Conservation (phyloP, 2,888 invertebrate genomes). For the Platycheirus rosarum region DNA sequence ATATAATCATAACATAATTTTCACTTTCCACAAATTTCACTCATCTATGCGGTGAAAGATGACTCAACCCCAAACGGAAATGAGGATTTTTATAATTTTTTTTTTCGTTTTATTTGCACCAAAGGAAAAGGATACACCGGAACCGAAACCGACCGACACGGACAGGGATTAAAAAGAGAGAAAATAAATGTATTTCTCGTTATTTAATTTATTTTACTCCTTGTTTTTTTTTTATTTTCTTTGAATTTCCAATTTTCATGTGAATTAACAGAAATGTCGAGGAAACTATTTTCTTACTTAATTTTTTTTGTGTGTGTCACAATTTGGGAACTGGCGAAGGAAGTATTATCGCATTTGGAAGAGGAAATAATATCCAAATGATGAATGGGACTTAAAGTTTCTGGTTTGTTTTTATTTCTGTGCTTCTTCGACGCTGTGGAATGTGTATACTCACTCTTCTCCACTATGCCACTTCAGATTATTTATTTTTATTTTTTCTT, state of each 20-base stretch:
- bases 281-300: constrained; percentile 30
- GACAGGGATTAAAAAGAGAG: not conserved
- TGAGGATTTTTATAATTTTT: constrained; percentile 1
- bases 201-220: constrained; percentile 1
- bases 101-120: constrained; percentile 19
- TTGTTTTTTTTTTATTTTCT: not conserved
- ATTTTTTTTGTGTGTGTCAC: constrained; percentile 3
- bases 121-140: constrained; percentile 39
- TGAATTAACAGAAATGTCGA: constrained; percentile 55
- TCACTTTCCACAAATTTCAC: constrained; percentile 58
- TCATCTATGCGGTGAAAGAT: constrained; percentile 25
- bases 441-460: not conserved
- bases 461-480: constrained; percentile 31
- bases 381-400: constrained; percentile 33
- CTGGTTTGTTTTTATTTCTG: too few relatives aligned
- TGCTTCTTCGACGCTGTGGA: not conserved
- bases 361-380: constrained; percentile 47
- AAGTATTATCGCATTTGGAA: constrained; percentile 48
- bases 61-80: constrained; percentile 13
- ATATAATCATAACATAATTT: constrained; percentile 64
- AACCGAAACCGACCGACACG: constrained; percentile 32
- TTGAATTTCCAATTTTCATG: constrained; percentile 53
- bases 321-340: constrained; percentile 11
- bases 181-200: constrained; percentile 17
- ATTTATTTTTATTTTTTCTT: constrained; percentile 18